Conservation (phyloP, 2,797 vertebrate genomes). For the Adrianichthys oophorus region DNA sequence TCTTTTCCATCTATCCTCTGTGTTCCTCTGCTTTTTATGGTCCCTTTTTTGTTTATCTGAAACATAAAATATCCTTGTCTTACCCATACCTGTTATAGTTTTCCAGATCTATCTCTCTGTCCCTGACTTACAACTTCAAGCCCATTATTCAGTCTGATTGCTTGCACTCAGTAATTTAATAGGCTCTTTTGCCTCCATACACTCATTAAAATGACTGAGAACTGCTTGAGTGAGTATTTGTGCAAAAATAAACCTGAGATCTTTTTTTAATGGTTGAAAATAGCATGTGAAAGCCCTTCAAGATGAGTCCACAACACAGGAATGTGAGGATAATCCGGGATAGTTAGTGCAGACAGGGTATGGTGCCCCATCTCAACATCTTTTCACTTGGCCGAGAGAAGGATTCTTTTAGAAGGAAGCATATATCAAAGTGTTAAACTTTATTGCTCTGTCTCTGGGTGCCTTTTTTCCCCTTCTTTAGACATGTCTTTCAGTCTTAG, state of each 20-base stretch:
- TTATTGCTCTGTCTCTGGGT: conserved; percentile 25
- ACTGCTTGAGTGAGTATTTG: neutral
- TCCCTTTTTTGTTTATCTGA: conserved; percentile 1
- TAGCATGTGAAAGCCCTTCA: conserved; percentile 14
- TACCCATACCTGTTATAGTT: neutral
- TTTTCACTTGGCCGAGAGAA: conserved; percentile 27
- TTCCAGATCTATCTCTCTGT: neutral
- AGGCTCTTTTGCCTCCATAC: neutral
- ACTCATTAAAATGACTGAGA: neutral
- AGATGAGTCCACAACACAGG: conserved; percentile 52
- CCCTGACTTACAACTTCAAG: neutral
- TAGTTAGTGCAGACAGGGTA: conserved; percentile 54
- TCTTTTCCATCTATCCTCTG: conserved; percentile 26
- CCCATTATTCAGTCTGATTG: neutral
- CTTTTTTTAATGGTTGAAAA: conserved; percentile 11
- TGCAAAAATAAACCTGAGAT: neutral
- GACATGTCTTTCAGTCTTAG: conserved; percentile 5
- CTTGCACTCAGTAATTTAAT: neutral
- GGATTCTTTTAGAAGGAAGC: conserved; percentile 35
- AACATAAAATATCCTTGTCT: neutral
- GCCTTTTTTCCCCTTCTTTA: conserved; percentile 1
- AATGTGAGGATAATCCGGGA: conserved; percentile 63
- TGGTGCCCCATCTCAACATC: conserved; percentile 50
- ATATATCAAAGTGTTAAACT: conserved; percentile 40
- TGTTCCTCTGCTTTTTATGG: neutral